These are phyloP conservation scores for Scarus forsteni DNA, from an alignment of 2,797 vertebrate genomes.

Conservation along the genomic window DNA sequence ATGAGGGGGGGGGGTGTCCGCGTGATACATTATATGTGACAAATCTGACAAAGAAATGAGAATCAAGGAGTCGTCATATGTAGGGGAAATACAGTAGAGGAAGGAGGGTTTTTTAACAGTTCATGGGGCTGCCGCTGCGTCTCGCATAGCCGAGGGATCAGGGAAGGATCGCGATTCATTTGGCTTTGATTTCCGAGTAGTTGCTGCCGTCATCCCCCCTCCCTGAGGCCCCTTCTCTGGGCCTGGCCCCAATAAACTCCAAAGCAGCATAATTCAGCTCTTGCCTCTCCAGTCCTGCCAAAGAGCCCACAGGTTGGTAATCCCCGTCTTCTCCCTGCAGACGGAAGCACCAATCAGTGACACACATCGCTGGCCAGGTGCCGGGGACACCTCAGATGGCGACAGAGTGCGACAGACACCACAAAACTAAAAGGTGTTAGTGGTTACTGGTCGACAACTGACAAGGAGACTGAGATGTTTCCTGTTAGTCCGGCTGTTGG, in stretches of 20 bases:
- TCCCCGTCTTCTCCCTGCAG: constrained; percentile 88
- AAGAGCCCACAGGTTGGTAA: constrained; percentile 84
- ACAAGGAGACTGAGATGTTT: constrained; percentile 69
- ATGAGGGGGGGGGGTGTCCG: constrained; percentile 15
- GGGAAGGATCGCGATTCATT: constrained; percentile 89
- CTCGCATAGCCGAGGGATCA: constrained; percentile 83
- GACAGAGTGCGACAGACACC: constrained; percentile 32
- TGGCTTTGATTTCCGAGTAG: constrained; percentile 88
- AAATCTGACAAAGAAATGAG: constrained; percentile 45
- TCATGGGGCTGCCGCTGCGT: constrained; percentile 77
- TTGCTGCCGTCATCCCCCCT: constrained; percentile 85
- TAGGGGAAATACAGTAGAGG: constrained; percentile 49
- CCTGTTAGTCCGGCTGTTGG: constrained; percentile 64
- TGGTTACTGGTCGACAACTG: constrained; percentile 65
- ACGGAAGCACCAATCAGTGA: constrained; percentile 55
- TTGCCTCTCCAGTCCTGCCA: constrained; percentile 85
- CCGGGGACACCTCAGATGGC: constrained; percentile 13
- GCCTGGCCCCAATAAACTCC: constrained; percentile 82
- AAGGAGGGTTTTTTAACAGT: constrained; percentile 49
- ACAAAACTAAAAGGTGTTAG: constrained; percentile 56
- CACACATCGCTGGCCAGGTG: constrained; percentile 26
- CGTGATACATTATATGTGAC: constrained; percentile 40
- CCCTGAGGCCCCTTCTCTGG: constrained; percentile 82
- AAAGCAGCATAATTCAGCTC: constrained; percentile 87
- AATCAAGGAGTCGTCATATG: constrained; percentile 51